A percentile compares a stretch with the other conserved stretches of the same genome.
Evolutionary conservation across 2,888 invertebrate species (phyloP).

Genomic region (Cynaeus angustus): DNA sequence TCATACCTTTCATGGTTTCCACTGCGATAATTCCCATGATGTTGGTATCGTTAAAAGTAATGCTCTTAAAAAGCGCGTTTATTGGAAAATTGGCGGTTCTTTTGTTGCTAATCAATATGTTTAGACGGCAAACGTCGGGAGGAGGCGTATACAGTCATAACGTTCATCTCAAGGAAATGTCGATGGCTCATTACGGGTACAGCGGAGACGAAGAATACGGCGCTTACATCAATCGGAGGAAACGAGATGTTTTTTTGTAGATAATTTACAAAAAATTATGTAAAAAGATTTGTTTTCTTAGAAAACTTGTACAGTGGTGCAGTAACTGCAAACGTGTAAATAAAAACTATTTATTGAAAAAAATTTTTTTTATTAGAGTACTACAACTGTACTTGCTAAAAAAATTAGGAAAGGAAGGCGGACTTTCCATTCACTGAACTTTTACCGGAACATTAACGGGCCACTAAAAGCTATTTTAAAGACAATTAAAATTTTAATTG

Average conservation of each 20-base stretch:
- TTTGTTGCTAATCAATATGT: slow-evolving; percentile 78
- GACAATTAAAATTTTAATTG: too few species aligned
- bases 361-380: background rate
- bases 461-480: too few species aligned
- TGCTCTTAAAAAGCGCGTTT: slow-evolving; percentile 79
- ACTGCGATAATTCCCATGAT: slow-evolving; percentile 81
- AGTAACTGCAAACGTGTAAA: background rate
- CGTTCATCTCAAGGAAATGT: slow-evolving; percentile 53
- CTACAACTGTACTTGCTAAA: too few species aligned
- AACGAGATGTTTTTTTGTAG: slow-evolving; percentile 1
- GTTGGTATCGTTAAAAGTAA: slow-evolving; percentile 80
- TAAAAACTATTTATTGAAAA: background rate
- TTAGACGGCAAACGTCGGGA: slow-evolving; percentile 66
- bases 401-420: too few species aligned
- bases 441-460: too few species aligned
- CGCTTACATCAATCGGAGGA: slow-evolving; percentile 71
- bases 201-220: slow-evolving; percentile 75
- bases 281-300: slow-evolving; percentile 13
- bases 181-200: slow-evolving; percentile 74
- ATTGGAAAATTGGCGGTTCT: slow-evolving; percentile 83
- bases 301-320: slow-evolving; percentile 9
- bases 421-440: too few species aligned
- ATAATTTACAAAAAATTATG: background rate
- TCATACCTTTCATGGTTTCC: slow-evolving; percentile 82
- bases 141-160: slow-evolving; percentile 64